Percentiles rank a stretch among this genome's conserved stretches.
Conservation (phyloP, 2,888 invertebrate genomes). For the Pseudoips prasinana region DNA sequence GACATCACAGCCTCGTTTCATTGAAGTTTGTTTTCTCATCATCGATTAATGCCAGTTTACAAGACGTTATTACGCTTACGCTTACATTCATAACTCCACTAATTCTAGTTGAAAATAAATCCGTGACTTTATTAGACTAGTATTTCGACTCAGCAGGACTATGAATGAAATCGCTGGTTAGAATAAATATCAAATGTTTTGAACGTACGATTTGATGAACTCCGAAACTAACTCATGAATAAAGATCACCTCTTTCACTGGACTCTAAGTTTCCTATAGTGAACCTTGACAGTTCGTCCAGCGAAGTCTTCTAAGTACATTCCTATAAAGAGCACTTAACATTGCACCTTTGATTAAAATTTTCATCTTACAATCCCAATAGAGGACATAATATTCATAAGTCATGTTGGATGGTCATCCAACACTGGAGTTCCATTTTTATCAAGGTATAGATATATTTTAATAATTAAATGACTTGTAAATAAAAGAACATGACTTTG, state of each 20-base stretch:
- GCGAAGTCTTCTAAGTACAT: conserved; percentile 3
- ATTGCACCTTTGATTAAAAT: conserved; percentile 30
- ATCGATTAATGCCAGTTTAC: not conserved
- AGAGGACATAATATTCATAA: conserved; percentile 25
- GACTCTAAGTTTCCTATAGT: conserved; percentile 14
- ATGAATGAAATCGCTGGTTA: conserved; percentile 38
- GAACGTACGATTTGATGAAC: conserved; percentile 50
- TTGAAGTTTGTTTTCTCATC: conserved; percentile 10
- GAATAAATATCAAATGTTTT: conserved; percentile 33
- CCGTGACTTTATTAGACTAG: conserved; percentile 34
- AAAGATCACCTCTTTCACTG: conserved; percentile 6
- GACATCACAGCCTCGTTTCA: conserved; percentile 5
- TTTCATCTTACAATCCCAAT: conserved; percentile 25
- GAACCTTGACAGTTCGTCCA: conserved; percentile 12
- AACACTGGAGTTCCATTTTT: conserved; percentile 6
- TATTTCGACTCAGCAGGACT: conserved; percentile 37
- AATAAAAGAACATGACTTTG: not conserved
- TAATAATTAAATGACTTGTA: conserved; percentile 3
- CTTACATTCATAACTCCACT: conserved; percentile 20
- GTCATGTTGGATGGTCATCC: conserved; percentile 20
- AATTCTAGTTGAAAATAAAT: conserved; percentile 26
- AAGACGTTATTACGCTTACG: conserved; percentile 23
- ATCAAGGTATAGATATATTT: conserved; percentile 20
- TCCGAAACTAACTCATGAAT: conserved; percentile 49
- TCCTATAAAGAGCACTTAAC: conserved; percentile 17